Percentiles rank a stretch among this genome's conserved stretches.
Conservation (phyloP, 2,797 vertebrate genomes). For the Erethizon dorsatum region DNA sequence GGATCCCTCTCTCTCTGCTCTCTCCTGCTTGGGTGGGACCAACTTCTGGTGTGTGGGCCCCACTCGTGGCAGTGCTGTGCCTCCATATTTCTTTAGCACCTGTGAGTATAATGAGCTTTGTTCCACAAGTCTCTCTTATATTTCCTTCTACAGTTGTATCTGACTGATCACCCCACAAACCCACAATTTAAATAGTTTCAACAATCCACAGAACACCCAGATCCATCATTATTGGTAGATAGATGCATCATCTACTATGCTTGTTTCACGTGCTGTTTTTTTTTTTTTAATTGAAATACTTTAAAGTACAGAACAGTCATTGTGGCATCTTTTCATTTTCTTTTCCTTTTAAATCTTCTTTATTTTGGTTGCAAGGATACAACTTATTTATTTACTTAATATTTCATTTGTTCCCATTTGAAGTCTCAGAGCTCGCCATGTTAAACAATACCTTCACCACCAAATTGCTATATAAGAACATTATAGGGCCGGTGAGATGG, state of each 20-base stretch:
- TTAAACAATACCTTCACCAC: slow-evolving; percentile 84
- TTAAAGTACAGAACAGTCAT: neutral
- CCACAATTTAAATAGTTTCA: neutral
- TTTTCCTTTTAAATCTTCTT: slow-evolving; percentile 85
- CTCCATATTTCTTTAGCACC: neutral
- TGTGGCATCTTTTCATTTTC: no score
- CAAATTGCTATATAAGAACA: slow-evolving; percentile 83
- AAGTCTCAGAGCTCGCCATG: slow-evolving; percentile 80
- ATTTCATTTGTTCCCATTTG: slow-evolving; percentile 84
- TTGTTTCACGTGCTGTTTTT: neutral
- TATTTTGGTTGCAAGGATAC: slow-evolving; percentile 87
- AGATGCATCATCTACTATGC: neutral
- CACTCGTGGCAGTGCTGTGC: neutral
- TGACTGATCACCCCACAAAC: neutral
- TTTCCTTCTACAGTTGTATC: neutral
- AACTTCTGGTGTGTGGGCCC: neutral
- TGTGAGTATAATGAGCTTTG: neutral
- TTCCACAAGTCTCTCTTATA: no score
- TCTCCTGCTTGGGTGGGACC: no score
- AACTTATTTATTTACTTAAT: slow-evolving; percentile 78
- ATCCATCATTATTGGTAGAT: neutral
- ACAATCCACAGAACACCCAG: neutral
- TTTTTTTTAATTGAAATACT: neutral
- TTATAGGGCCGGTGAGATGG: no score
- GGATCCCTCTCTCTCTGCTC: neutral